A percentile compares a stretch with the other conserved stretches of the same genome.
Evolutionary conservation across 2,113 vertebrate genomes (phyloP).

Genomic region (Catagonus wagneri): DNA sequence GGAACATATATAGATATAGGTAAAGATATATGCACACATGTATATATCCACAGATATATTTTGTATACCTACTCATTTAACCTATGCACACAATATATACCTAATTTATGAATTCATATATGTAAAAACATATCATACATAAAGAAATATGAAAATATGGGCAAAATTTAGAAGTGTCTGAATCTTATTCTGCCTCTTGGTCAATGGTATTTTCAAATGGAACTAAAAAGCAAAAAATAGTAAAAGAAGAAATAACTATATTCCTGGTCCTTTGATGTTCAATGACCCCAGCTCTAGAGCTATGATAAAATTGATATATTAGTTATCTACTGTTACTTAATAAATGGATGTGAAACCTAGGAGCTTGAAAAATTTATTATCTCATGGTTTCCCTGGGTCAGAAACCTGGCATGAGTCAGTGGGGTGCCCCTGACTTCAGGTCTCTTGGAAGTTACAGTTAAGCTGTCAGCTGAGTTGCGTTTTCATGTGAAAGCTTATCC

Average conservation of each 20-base stretch:
- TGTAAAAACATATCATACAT: background rate
- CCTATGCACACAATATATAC: background rate
- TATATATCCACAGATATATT: background rate
- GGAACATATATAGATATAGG: background rate
- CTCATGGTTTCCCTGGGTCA: background rate
- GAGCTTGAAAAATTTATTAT: background rate
- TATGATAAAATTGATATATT: background rate
- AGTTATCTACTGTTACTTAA: background rate
- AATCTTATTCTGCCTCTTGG: background rate
- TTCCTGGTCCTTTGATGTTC: background rate
- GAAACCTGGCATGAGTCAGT: background rate
- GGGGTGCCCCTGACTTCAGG: background rate
- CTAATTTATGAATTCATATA: background rate
- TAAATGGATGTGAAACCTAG: background rate
- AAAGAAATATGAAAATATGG: background rate
- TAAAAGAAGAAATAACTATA: background rate
- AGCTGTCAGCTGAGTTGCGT: rapidly evolving
- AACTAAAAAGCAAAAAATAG: background rate
- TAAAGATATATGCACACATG: background rate
- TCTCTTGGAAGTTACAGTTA: background rate
- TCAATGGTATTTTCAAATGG: background rate
- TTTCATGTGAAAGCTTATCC: background rate
- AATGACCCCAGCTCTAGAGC: background rate
- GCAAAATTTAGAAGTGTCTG: background rate
- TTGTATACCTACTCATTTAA: background rate